A percentile compares a stretch with the other conserved stretches of the same genome.
Evolutionary conservation across 1,140 invertebrate genomes (phyloP).

Genomic region (Matsumurasca onukii): DNA sequence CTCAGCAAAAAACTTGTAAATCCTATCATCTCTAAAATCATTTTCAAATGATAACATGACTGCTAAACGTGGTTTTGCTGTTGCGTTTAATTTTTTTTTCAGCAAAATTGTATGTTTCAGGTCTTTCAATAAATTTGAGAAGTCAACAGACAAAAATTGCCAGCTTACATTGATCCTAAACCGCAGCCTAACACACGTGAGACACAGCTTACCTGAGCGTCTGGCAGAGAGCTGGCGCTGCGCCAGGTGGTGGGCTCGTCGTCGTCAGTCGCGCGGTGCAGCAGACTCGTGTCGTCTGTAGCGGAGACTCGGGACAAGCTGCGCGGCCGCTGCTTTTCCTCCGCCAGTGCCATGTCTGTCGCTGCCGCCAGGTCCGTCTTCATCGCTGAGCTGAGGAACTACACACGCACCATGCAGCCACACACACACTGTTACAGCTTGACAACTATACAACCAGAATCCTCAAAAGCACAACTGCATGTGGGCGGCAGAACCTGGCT

Average conservation of each 20-base stretch:
- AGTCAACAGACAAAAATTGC: too few relatives aligned
- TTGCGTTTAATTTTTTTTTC: too few relatives aligned
- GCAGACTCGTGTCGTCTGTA: not conserved
- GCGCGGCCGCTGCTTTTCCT: slow-evolving; percentile 50
- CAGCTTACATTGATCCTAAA: too few relatives aligned
- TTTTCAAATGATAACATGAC: too few relatives aligned
- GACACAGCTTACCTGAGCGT: slow-evolving; percentile 42
- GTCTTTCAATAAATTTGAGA: too few relatives aligned
- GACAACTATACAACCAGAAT: slow-evolving; percentile 1
- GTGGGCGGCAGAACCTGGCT: not conserved
- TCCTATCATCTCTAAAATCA: too few relatives aligned
- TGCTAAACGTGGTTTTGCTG: too few relatives aligned
- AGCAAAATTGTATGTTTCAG: too few relatives aligned
- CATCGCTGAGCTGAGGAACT: slow-evolving; percentile 71
- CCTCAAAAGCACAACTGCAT: not conserved
- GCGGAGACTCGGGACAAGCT: slow-evolving; percentile 35
- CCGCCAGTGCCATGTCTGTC: slow-evolving; percentile 54
- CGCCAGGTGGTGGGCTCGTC: slow-evolving; percentile 35
- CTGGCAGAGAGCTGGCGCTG: slow-evolving; percentile 48
- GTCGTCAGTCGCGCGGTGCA: slow-evolving; percentile 7
- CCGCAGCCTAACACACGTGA: too few relatives aligned
- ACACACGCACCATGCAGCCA: slow-evolving; percentile 33
- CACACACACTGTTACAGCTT: slow-evolving; percentile 11
- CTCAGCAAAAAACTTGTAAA: too few relatives aligned
- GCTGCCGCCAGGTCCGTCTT: slow-evolving; percentile 77